Evolutionary conservation across 1,140 invertebrate species (phyloP).

Genomic region (Phocides pigmalion): DNA sequence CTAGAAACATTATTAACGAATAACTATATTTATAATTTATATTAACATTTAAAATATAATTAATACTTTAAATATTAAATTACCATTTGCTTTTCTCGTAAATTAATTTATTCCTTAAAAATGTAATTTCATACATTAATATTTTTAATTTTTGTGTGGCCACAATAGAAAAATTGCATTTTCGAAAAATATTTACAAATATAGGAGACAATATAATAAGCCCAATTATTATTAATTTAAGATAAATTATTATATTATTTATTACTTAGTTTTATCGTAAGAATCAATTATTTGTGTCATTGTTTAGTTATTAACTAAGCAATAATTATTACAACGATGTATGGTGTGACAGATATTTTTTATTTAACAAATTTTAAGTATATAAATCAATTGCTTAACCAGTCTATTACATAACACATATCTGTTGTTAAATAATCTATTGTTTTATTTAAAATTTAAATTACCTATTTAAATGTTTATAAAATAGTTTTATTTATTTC

Average conservation of each 20-base stretch:
- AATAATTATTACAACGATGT: background rate
- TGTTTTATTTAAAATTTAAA: constrained; percentile 1
- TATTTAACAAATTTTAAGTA: background rate
- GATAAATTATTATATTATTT: constrained; percentile 15
- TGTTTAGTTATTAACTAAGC: too few relatives aligned
- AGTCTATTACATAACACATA: background rate
- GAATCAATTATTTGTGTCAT: background rate
- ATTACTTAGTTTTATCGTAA: background rate
- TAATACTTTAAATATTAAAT: too few relatives aligned
- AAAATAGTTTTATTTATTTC: constrained; percentile 14
- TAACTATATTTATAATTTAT: background rate
- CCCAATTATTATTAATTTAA: background rate
- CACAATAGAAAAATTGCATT: too few relatives aligned
- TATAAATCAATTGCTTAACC: background rate
- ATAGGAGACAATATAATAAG: constrained; percentile 1
- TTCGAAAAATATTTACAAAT: too few relatives aligned
- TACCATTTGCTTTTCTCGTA: too few relatives aligned
- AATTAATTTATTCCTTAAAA: too few relatives aligned
- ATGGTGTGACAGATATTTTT: background rate
- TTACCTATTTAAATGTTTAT: constrained; percentile 1
- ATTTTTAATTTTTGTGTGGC: too few relatives aligned
- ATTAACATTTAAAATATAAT: too few relatives aligned
- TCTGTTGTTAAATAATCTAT: background rate
- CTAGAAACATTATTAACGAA: background rate
- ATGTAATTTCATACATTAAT: too few relatives aligned